Evolutionary conservation across 2,797 vertebrate genomes (phyloP).

Genomic region (Spinibarbus caldwelli): DNA sequence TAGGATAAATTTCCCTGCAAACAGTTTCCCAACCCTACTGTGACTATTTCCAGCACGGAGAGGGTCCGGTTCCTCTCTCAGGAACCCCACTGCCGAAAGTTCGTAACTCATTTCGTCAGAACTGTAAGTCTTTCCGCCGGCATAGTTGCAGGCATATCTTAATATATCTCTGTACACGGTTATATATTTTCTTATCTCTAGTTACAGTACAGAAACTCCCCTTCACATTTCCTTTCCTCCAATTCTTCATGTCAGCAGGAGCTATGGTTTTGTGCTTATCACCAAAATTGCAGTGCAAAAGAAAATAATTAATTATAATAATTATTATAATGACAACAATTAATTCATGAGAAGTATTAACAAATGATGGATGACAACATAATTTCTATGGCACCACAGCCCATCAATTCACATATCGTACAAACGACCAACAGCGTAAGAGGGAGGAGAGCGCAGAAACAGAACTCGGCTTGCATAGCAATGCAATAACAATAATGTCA

Average conservation of each 20-base stretch:
- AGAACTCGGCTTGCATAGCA: constrained; percentile 97
- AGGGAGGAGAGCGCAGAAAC: constrained; percentile 82
- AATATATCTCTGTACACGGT: constrained; percentile 86
- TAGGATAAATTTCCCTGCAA: constrained; percentile 23
- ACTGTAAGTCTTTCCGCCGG: constrained; percentile 67
- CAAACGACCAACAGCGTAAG: constrained; percentile 93
- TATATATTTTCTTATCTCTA: constrained; percentile 85
- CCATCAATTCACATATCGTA: constrained; percentile 99
- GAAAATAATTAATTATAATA: constrained; percentile 87
- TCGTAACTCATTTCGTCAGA: constrained; percentile 59
- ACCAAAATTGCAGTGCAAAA: constrained; percentile 99
- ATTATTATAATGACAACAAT: constrained; percentile 83
- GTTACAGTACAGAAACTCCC: constrained; percentile 95
- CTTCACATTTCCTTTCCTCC: constrained; percentile 92
- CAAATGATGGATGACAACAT: constrained; percentile 93
- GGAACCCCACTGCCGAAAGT: constrained; percentile 22
- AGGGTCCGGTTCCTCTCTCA: constrained; percentile 19
- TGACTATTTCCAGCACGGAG: constrained; percentile 32
- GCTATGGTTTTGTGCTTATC: constrained; percentile 99
- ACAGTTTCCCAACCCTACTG: constrained; percentile 20
- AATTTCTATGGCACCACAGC: constrained; percentile 98
- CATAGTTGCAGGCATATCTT: constrained; percentile 71
- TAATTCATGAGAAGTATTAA: constrained; percentile 86
- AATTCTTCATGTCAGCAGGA: constrained; percentile 98
- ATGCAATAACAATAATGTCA: constrained; percentile 87